These are phyloP conservation scores for Smittia aterrima DNA, from an alignment of 2,888 invertebrate genomes.

Conservation along the genomic window DNA sequence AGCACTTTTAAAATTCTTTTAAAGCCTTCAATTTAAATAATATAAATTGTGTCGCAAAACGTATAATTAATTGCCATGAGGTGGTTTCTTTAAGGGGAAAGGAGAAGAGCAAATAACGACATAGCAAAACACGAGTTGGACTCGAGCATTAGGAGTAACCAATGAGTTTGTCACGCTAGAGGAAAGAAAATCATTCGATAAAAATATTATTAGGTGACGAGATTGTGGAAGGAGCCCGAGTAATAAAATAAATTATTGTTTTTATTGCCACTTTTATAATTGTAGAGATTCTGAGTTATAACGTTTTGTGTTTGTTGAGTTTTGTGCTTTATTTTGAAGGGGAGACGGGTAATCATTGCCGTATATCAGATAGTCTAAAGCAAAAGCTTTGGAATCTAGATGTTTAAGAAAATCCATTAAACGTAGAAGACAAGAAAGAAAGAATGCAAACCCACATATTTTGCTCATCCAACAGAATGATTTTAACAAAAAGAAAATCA, in stretches of 20 bases:
- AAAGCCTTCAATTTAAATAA: slow-evolving; percentile 33
- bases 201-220: too few relatives aligned
- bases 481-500: background rate
- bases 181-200: too few relatives aligned
- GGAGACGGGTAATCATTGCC: too few relatives aligned
- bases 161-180: too few relatives aligned
- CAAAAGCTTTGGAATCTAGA: background rate
- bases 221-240: background rate
- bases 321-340: too few relatives aligned
- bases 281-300: background rate
- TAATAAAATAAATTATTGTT: slow-evolving; percentile 16
- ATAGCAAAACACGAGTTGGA: background rate
- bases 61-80: slow-evolving; percentile 37
- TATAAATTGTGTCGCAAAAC: slow-evolving; percentile 30
- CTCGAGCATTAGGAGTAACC: too few relatives aligned
- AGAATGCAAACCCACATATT: background rate
- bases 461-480: background rate
- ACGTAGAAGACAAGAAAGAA: background rate
- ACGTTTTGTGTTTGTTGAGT: background rate
- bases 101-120: background rate
- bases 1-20: too few relatives aligned
- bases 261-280: slow-evolving; percentile 1
- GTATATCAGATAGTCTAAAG: too few relatives aligned
- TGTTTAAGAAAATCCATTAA: background rate
- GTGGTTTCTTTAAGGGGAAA: background rate